phyloP scores from a whole-genome alignment of 92 coral and sea anemone genomes.

The Heliopora coerulea region DNA sequence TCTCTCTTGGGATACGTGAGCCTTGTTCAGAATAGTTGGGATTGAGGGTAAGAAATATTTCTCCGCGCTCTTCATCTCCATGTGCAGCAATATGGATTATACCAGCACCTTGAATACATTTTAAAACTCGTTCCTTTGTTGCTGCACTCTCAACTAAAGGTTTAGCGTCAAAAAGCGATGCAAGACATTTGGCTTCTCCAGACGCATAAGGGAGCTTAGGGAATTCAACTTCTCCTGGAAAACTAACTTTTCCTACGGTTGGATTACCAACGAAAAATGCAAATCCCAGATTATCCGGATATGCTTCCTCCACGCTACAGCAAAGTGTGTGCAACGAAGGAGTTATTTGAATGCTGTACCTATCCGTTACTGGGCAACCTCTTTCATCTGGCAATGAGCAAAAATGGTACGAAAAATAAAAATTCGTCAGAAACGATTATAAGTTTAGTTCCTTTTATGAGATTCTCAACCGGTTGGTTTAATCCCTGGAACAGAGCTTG shows the following conservation, averaged over 20 bases:
- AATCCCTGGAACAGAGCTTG: too few relatives aligned
- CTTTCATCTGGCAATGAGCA: slow-evolving; percentile 35
- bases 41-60: slow-evolving; percentile 44
- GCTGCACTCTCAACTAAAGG: slow-evolving; percentile 29
- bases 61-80: slow-evolving; percentile 43
- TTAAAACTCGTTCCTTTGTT: slow-evolving; percentile 35
- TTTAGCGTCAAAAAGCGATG: slow-evolving; percentile 1
- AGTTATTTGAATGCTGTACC: slow-evolving; percentile 28
- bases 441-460: too few relatives aligned
- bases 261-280: slow-evolving; percentile 50
- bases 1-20: not conserved
- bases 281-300: slow-evolving; percentile 1
- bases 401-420: slow-evolving; percentile 45
- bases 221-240: slow-evolving; percentile 9
- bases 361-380: slow-evolving; percentile 15
- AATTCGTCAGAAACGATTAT: too few relatives aligned
- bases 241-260: slow-evolving; percentile 28
- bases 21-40: not conserved
- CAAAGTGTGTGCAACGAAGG: slow-evolving; percentile 45
- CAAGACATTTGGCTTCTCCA: slow-evolving; percentile 35
- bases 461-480: not conserved
- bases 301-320: not conserved
- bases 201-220: slow-evolving; percentile 30
- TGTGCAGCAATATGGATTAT: too few relatives aligned
- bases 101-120: slow-evolving; percentile 34